Evolutionary conservation across 64 coral and sea anemone species (phyloP).

Genomic region (Hydrozoanthus tunicans): DNA sequence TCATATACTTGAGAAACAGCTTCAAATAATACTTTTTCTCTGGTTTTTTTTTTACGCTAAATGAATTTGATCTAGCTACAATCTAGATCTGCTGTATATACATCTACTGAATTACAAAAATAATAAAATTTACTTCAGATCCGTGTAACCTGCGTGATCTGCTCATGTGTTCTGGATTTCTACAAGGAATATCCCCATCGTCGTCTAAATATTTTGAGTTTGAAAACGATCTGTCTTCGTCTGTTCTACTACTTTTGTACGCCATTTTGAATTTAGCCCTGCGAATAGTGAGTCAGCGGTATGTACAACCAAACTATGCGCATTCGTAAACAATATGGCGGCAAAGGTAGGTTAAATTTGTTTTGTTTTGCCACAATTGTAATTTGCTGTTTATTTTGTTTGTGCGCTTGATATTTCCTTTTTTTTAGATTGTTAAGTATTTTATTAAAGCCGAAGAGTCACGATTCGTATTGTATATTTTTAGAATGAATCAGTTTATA

Average conservation of each 20-base stretch:
- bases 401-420: background rate
- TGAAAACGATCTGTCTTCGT: slow-evolving; percentile 22
- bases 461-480: background rate
- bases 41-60: too few relatives aligned
- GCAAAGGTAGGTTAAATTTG: background rate
- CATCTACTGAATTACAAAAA: background rate
- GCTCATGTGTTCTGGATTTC: slow-evolving; percentile 18
- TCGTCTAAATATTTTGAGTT: slow-evolving; percentile 6
- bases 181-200: background rate
- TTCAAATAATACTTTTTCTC: too few relatives aligned
- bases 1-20: too few relatives aligned
- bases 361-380: too few relatives aligned
- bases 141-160: slow-evolving; percentile 21
- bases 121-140: slow-evolving; percentile 1
- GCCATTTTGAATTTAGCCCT: slow-evolving; percentile 77
- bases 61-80: too few relatives aligned
- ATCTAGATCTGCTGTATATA: too few relatives aligned
- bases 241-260: slow-evolving; percentile 37
- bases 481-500: background rate
- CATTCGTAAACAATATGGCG: slow-evolving; percentile 42
- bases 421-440: background rate
- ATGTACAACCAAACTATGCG: background rate
- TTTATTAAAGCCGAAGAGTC: background rate
- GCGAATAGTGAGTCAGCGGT: slow-evolving; percentile 16
- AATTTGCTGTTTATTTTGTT: background rate